Percentiles rank a stretch among this genome's conserved stretches.
These are phyloP conservation scores for Phorcus lineatus DNA, from an alignment of 2,888 invertebrate species.

Conservation along the genomic window DNA sequence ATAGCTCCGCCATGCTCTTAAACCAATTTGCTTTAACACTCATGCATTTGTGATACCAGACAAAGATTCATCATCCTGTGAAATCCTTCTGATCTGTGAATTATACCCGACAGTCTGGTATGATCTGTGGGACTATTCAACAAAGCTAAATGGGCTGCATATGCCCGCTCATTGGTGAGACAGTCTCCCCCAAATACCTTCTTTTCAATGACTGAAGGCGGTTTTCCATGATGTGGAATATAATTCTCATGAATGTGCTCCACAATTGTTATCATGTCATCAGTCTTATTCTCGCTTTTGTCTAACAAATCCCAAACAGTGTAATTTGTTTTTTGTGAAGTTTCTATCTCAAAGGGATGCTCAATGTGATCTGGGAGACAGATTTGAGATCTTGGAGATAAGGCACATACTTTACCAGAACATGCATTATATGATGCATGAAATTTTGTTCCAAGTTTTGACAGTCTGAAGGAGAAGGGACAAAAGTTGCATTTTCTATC, in stretches of 20 bases:
- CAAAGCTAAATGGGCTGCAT: slow-evolving; percentile 33
- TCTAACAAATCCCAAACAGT: slow-evolving; percentile 29
- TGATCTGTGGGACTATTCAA: slow-evolving; percentile 27
- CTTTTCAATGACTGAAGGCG: neutral
- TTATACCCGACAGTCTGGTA: slow-evolving; percentile 26
- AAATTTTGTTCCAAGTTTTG: slow-evolving; percentile 19
- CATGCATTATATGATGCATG: neutral
- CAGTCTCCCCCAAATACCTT: slow-evolving; percentile 30
- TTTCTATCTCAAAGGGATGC: slow-evolving; percentile 24
- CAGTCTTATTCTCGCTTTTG: slow-evolving; percentile 30
- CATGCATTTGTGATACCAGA: neutral
- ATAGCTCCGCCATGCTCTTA: neutral
- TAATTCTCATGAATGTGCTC: slow-evolving; percentile 29
- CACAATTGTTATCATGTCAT: slow-evolving; percentile 28
- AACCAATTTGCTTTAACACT: too few relatives aligned
- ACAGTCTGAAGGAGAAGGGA: slow-evolving; percentile 24
- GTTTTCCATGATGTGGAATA: slow-evolving; percentile 17
- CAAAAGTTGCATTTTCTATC: slow-evolving; percentile 24
- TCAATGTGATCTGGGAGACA: slow-evolving; percentile 24
- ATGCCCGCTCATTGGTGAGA: slow-evolving; percentile 36
- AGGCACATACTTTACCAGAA: neutral
- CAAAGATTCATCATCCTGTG: slow-evolving; percentile 35
- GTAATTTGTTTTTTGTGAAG: slow-evolving; percentile 17
- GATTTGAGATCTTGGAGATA: neutral
- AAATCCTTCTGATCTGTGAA: slow-evolving; percentile 36